A percentile compares a stretch with the other conserved stretches of the same genome.
Evolutionary conservation across 1,140 invertebrate species (phyloP).

Genomic region (Hypsibius dujardini): DNA sequence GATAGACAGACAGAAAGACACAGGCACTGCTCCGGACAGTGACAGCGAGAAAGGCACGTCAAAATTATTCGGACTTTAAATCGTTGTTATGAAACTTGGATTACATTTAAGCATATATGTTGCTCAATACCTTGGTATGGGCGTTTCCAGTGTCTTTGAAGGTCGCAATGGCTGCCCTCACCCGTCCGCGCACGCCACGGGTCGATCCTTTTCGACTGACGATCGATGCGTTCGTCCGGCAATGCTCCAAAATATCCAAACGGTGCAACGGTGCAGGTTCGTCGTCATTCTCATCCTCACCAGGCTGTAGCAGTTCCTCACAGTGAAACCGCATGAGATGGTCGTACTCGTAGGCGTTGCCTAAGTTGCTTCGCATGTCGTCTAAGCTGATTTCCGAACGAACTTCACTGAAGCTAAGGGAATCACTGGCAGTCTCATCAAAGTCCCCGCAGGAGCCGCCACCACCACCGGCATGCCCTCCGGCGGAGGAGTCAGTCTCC

Average conservation of each 20-base stretch:
- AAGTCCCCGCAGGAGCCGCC: not conserved
- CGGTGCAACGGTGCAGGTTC: too few species aligned
- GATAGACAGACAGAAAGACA: too few species aligned
- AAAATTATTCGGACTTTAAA: too few species aligned
- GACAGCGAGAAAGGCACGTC: too few species aligned
- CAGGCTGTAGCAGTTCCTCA: slow-evolving; percentile 4
- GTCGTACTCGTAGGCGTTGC: slow-evolving; percentile 3
- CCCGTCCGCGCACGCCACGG: slow-evolving; percentile 75
- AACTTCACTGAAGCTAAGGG: not conserved
- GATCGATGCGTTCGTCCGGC: slow-evolving; percentile 40
- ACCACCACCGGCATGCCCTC: too few species aligned
- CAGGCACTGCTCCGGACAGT: too few species aligned
- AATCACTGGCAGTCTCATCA: not conserved
- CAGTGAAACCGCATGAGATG: not conserved
- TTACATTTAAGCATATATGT: too few species aligned
- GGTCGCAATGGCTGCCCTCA: slow-evolving; percentile 75
- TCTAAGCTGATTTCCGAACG: not conserved
- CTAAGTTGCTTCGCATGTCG: not conserved
- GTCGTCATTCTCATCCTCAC: not conserved
- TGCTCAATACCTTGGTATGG: not conserved
- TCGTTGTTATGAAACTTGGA: too few species aligned
- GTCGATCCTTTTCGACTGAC: slow-evolving; percentile 68
- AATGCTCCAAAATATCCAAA: too few species aligned
- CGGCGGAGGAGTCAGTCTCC: too few species aligned
- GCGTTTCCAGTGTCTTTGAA: slow-evolving; percentile 36